Base-by-base conservation (phyloP, 92 coral and sea anemone species). In the Umimayanthus kanabou region DNA sequence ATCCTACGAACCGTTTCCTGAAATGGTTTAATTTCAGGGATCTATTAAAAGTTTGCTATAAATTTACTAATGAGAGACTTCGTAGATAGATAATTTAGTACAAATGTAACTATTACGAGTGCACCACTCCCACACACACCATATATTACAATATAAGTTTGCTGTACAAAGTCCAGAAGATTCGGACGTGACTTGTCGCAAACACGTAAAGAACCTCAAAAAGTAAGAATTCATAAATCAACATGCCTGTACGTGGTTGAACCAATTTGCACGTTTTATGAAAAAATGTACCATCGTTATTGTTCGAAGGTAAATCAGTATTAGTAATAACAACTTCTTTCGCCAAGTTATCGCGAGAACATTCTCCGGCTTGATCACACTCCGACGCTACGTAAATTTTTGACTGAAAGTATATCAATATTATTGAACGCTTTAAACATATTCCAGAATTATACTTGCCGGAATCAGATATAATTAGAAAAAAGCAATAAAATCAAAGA, bases 131-230 rank as follows among this genome's bases (percentile, higher is more conserved):
- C 26, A 10, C 73, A 7, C 20, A 23, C 14, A 23, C 1, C 29
- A 9, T 40, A 40, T 71, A 11, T 22, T 75, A 39, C 50, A 75
- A 20, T 20, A 75, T 33, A 33, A 23, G 29, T 29, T 30, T 11
- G 43, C 39, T 80, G 55, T 40, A 37, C 37, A n/a, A 29, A 37
- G 30, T 66, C 49, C 28, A 61, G 18, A 81, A 39, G 39, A 53
- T 6, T 28, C 30, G 78, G 65, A 83, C 87, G 87, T 83, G 87
- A 83, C 87, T 43, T 70, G 77, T 71, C 87, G 45, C 76, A 43
- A 6, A 83, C 43, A 47, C 33, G 26, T 67, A 47, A 69, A n/a
- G 76, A 66, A 82, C 86, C 82, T 16, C 69, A 53, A 50, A 14
- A 25, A 9, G 8, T 22, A 2, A 45, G 26, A 39, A 15, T 18